Evolutionary conservation across 2,797 vertebrate species (phyloP).

Genomic region (Kryptopterus vitreolus): DNA sequence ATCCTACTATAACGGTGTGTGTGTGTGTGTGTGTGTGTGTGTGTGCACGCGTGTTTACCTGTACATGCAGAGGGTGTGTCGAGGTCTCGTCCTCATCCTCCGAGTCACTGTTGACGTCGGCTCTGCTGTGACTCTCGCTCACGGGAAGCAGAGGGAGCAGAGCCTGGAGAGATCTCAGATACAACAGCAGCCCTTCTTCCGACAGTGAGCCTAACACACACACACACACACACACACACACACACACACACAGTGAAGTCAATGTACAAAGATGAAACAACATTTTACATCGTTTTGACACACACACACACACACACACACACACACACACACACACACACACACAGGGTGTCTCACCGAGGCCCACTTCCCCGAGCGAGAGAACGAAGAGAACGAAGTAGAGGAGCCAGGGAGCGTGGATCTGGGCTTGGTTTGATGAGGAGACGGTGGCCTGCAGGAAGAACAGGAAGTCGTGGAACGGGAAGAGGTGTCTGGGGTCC

Average conservation of each 20-base stretch:
- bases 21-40: not conserved
- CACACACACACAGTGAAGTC: not conserved
- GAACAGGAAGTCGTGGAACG: constrained; percentile 90
- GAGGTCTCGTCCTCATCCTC: constrained; percentile 86
- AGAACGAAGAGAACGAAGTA: constrained; percentile 95
- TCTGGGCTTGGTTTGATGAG: constrained; percentile 64
- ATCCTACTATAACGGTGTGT: not conserved
- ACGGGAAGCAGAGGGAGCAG: constrained; percentile 88
- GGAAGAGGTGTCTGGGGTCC: constrained; percentile 82
- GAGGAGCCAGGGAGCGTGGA: constrained; percentile 89
- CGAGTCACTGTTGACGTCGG: constrained; percentile 87
- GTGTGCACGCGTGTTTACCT: constrained; percentile 65
- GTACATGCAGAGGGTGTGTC: constrained; percentile 68
- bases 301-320: not conserved
- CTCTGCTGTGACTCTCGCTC: constrained; percentile 74
- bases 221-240: constrained; percentile 47
- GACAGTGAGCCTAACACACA: constrained; percentile 77
- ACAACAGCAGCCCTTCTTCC: constrained; percentile 90
- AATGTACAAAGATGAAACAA: not conserved
- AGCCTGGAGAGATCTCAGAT: constrained; percentile 85
- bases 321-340: constrained; percentile 22
- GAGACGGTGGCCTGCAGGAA: constrained; percentile 79
- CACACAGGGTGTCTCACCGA: constrained; percentile 72
- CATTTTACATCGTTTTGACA: not conserved
- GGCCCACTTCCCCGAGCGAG: constrained; percentile 84